Evolutionary conservation across 2,113 vertebrate genomes (phyloP).

Genomic region (Perca fluviatilis): DNA sequence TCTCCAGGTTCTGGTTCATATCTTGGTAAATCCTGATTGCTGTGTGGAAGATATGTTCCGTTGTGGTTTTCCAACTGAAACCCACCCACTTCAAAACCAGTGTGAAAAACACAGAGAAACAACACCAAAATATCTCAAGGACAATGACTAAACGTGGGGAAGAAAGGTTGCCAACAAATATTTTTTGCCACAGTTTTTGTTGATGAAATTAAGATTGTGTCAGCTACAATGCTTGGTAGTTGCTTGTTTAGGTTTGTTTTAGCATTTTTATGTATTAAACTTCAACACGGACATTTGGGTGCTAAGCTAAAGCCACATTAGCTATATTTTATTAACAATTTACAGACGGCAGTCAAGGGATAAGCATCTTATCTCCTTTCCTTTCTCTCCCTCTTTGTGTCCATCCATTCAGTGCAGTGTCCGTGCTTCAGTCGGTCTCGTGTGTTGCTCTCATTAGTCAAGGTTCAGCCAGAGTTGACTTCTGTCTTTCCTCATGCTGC

Average conservation of each 20-base stretch:
- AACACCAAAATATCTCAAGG: too few relatives aligned
- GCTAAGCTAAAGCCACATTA: not conserved
- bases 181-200: not conserved
- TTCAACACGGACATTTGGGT: not conserved
- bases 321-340: not conserved
- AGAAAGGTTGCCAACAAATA: not conserved
- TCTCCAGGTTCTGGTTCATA: too few relatives aligned
- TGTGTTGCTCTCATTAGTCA: slow-evolving; percentile 26
- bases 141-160: too few relatives aligned
- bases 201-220: not conserved
- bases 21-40: too few relatives aligned
- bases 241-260: not conserved
- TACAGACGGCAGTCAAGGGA: not conserved
- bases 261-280: not conserved
- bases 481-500: not conserved
- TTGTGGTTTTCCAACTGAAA: too few relatives aligned
- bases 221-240: not conserved
- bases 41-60: too few relatives aligned
- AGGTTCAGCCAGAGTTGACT: slow-evolving; percentile 48
- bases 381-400: not conserved
- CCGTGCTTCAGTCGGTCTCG: not conserved
- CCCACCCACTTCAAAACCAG: too few relatives aligned
- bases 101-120: too few relatives aligned
- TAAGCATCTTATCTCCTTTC: slow-evolving; percentile 1
- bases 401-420: not conserved